phyloP scores from a whole-genome alignment of 92 coral and sea anemone species.

The Epizoanthus ramosus region DNA sequence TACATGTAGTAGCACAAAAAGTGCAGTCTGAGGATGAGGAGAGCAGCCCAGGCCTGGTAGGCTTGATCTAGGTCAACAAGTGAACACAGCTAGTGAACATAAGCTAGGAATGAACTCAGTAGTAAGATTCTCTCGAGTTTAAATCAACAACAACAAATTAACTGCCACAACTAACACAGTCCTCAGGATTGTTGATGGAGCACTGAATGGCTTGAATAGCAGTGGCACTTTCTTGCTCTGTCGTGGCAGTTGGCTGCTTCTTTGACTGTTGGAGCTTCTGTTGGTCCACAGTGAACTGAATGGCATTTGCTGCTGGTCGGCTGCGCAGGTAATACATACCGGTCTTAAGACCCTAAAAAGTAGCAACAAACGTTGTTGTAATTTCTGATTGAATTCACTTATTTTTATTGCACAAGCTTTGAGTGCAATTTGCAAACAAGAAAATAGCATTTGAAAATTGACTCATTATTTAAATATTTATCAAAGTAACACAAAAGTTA shows the following conservation, averaged over 20 bases:
- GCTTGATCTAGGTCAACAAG: too few relatives aligned
- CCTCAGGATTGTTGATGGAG: slow-evolving; percentile 81
- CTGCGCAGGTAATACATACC: slow-evolving; percentile 98
- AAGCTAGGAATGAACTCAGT: too few relatives aligned
- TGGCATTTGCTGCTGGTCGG: slow-evolving; percentile 94
- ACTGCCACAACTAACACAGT: slow-evolving; percentile 92
- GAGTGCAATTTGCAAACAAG: background rate
- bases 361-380: background rate
- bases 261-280: slow-evolving; percentile 59
- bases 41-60: too few relatives aligned
- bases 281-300: slow-evolving; percentile 97
- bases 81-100: too few relatives aligned
- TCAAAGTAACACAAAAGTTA: too few relatives aligned
- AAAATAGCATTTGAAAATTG: too few relatives aligned
- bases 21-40: too few relatives aligned
- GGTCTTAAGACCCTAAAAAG: slow-evolving; percentile 89
- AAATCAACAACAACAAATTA: slow-evolving; percentile 13
- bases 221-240: slow-evolving; percentile 61
- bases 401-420: background rate
- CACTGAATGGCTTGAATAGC: slow-evolving; percentile 64
- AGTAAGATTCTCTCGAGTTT: background rate
- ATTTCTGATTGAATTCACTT: background rate
- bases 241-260: slow-evolving; percentile 51
- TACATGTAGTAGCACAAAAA: too few relatives aligned
- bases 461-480: too few relatives aligned